A percentile compares a stretch with the other conserved stretches of the same genome.
Conservation (phyloP, 2,888 invertebrate species). For the Acronicta psi region DNA sequence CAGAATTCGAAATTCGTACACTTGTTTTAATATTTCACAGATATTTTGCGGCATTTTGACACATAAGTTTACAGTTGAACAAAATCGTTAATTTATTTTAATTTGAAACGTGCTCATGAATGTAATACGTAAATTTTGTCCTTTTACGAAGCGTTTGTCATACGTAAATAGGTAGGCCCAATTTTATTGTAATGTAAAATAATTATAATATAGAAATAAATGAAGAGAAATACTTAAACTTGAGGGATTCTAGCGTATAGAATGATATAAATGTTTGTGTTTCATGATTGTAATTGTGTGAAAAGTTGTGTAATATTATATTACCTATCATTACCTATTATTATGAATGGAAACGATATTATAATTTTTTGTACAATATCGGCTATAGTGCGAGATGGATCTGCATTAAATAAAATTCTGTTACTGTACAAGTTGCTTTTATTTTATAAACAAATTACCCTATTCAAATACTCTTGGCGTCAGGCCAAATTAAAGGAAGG, state of each 20-base stretch:
- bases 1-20: conserved; percentile 71
- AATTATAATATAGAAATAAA: conserved; percentile 82
- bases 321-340: conserved; percentile 80
- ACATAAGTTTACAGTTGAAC: conserved; percentile 68
- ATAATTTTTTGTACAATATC: conserved; percentile 88
- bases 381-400: conserved; percentile 86
- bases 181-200: conserved; percentile 87
- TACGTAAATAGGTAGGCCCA: conserved; percentile 88
- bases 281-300: conserved; percentile 87
- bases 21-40: conserved; percentile 74
- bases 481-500: conserved; percentile 22
- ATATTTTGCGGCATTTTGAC: conserved; percentile 69
- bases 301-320: conserved; percentile 84
- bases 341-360: conserved; percentile 79
- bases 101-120: conserved; percentile 82
- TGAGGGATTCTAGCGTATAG: conserved; percentile 82
- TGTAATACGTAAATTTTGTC: conserved; percentile 84
- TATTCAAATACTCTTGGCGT: not conserved
- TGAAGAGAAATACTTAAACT: conserved; percentile 84
- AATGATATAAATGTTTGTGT: conserved; percentile 86
- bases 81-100: conserved; percentile 79
- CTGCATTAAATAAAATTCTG: conserved; percentile 89
- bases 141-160: conserved; percentile 84
- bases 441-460: conserved; percentile 52
- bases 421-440: conserved; percentile 81